Evolutionary conservation across 2,797 vertebrate species (phyloP), one percentile per base, ranked within the genome.

Genomic region (Aeoliscus strigatus): DNA sequence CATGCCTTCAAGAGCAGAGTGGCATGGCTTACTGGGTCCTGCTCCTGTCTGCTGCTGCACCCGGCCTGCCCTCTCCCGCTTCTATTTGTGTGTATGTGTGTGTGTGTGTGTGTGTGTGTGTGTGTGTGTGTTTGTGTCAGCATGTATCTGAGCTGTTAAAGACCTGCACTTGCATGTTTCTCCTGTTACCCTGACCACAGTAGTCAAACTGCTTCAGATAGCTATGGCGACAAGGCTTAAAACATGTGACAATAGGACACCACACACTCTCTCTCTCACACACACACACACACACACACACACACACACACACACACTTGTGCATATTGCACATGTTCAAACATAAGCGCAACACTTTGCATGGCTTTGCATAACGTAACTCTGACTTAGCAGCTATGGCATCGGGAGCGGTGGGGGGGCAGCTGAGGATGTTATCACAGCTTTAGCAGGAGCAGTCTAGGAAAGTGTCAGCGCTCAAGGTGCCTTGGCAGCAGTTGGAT

Each of bases 1-100:
- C 57, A 62, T 67, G 57, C 57, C 48, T 68, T 50, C 45, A 64
- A 74, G 63, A 75, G 64, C 48, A 9, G 45, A 69, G 66, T 21
- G 28, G 18, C n/a, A 16, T 21, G 31, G 70, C 68, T 78, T 65
- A 76, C 61, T 12, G 2, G 40, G 51, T 32, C 50, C 37, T 8
- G 8, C 5, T 42, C 41, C 54, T 35, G 18, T 29, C 23, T 17
- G 15, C 56, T 48, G 27, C 7, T 3, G 23, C 45, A 29, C 39
- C 47, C 52, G 54, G 40, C 66, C 57, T 43, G 31, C 53, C 18
- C 18, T 27, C 30, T n/a, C 60, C 46, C 29, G 46, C 43, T 27
- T 53, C 1, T 12, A 2, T 40, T 52, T 51, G 30, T 43, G 9
- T 14, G 9, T 18, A 6, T 15, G 4, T 8, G 34, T 36, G 17